Evolutionary conservation across 2,888 invertebrate genomes (phyloP).

Genomic region (Leptinotarsa tumamoca): DNA sequence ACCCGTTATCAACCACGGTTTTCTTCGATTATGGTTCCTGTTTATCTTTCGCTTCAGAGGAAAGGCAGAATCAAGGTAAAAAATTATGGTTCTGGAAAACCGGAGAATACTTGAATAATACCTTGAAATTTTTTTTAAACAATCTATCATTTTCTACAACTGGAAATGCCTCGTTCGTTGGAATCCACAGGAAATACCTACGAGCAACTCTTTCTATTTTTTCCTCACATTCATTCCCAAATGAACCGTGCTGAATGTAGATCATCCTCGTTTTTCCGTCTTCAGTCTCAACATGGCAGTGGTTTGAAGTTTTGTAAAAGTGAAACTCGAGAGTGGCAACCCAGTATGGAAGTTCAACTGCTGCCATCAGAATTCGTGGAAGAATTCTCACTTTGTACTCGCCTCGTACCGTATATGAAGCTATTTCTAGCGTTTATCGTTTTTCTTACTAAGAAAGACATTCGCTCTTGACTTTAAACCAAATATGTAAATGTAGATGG

Average conservation of each 20-base stretch:
- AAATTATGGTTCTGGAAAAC: no score
- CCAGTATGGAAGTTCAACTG: conserved; percentile 47
- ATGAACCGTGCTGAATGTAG: conserved; percentile 40
- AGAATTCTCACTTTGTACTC: conserved; percentile 49
- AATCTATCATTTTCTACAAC: no score
- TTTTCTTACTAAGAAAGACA: conserved; percentile 45
- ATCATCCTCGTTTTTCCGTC: conserved; percentile 37
- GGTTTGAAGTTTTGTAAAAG: conserved; percentile 44
- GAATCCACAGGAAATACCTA: background rate
- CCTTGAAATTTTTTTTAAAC: no score
- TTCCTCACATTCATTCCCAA: conserved; percentile 24
- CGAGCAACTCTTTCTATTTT: conserved; percentile 15
- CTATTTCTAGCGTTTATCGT: conserved; percentile 41
- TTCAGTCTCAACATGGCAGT: conserved; percentile 30
- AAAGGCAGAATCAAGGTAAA: no score
- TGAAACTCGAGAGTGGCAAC: conserved; percentile 48
- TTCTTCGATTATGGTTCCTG: no score
- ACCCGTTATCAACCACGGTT: no score
- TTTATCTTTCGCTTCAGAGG: no score
- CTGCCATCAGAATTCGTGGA: conserved; percentile 46
- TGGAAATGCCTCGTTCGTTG: background rate
- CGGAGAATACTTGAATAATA: no score
- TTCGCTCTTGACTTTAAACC: conserved; percentile 39
- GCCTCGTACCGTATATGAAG: conserved; percentile 39
- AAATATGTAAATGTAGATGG: conserved; percentile 37